Evolutionary conservation across 2,797 vertebrate species (phyloP).

Genomic region (Poecilia wingei): DNA sequence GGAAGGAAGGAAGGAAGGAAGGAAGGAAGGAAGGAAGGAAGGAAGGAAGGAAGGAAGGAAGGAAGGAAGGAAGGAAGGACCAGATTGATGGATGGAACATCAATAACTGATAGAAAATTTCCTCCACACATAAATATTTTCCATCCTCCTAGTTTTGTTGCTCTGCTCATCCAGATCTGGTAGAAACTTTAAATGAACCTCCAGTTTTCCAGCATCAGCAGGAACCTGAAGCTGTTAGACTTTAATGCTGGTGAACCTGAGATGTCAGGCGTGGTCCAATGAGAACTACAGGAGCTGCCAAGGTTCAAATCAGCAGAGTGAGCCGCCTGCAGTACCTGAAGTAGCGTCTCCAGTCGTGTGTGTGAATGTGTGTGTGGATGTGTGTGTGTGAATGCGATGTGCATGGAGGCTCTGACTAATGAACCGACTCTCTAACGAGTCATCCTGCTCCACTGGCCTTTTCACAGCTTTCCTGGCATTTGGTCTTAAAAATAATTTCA

Average conservation of each 20-base stretch:
- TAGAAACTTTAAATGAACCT: background rate
- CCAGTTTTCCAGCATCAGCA: background rate
- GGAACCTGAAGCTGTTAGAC: constrained; percentile 3
- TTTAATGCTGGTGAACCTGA: constrained; percentile 23
- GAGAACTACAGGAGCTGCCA: constrained; percentile 27
- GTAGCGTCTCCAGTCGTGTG: constrained; percentile 45
- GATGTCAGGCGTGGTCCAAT: constrained; percentile 17
- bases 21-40: background rate
- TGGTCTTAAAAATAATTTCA: constrained; percentile 85
- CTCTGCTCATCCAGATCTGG: background rate
- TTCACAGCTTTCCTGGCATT: constrained; percentile 82
- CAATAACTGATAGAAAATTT: background rate
- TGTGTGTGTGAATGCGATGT: constrained; percentile 18
- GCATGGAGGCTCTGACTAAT: constrained; percentile 73
- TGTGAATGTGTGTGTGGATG: background rate
- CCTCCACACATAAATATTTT: background rate
- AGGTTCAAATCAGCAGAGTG: constrained; percentile 46
- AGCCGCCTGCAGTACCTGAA: constrained; percentile 27
- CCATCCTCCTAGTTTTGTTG: background rate
- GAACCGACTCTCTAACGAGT: constrained; percentile 78
- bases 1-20: background rate
- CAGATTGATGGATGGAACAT: background rate
- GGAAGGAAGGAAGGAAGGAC: background rate
- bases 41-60: background rate
- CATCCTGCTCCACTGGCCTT: constrained; percentile 77